Conservation (phyloP, 2,888 invertebrate species). For the Pseudococcus jackbeardsleyi region DNA sequence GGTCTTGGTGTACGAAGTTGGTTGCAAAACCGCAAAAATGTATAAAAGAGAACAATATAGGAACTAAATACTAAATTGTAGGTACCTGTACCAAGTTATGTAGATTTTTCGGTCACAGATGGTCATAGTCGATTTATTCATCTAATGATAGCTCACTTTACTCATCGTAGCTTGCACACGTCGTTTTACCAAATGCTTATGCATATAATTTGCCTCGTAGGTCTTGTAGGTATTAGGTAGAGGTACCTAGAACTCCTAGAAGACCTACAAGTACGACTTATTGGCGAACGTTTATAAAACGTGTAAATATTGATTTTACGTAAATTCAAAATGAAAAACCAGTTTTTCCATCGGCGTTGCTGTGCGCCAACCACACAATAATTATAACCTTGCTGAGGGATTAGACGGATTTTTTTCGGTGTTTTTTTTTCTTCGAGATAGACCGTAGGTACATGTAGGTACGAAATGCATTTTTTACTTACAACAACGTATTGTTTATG, state of each 20-base stretch:
- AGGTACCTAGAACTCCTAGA: too few relatives aligned
- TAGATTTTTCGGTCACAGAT: not conserved
- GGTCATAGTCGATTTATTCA: not conserved
- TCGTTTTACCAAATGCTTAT: too few relatives aligned
- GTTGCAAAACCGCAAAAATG: too few relatives aligned
- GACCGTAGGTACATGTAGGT: too few relatives aligned
- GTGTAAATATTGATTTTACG: conserved; percentile 11
- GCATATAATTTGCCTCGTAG: too few relatives aligned
- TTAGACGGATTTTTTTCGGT: conserved; percentile 1
- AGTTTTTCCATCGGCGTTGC: not conserved
- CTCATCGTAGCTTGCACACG: not conserved
- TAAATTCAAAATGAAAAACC: not conserved
- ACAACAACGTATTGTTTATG: too few relatives aligned
- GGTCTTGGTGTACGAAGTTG: too few relatives aligned
- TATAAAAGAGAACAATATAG: too few relatives aligned
- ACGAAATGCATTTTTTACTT: too few relatives aligned
- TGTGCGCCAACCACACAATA: not conserved
- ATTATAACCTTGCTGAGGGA: conserved; percentile 9
- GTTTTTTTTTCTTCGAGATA: not conserved
- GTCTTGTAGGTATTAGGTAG: too few relatives aligned
- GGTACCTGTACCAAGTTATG: not conserved
- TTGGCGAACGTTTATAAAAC: not conserved
- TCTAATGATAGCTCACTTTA: not conserved
- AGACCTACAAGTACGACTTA: not conserved
- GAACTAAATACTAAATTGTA: too few relatives aligned